Evolutionary conservation across 2,797 vertebrate genomes (phyloP), one percentile per base, ranked within the genome.

Genomic region (Rhyacichthys aspro): DNA sequence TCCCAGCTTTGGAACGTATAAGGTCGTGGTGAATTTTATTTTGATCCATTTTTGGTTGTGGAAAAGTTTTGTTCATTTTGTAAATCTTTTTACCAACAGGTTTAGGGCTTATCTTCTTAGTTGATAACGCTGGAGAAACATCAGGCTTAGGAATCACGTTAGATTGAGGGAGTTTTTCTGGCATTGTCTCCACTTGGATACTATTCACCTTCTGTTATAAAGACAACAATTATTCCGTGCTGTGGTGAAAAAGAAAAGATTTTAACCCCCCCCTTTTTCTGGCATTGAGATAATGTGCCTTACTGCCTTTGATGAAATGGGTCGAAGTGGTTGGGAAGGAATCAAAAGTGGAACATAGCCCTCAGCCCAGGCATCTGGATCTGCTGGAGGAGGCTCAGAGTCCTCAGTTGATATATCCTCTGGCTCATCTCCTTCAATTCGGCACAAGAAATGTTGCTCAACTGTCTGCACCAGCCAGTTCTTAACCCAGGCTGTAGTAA

Each of bases 341-440:
- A 19, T 10, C 12, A 76, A 39, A 49, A 90, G 38, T 0, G 91
- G 83, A 1, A 94, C 84, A 0, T 86, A 90, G 28, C 94, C 92
- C 73, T 85, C 80, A 0, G 92, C 90, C 93, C 94, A 95, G 37
- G 87, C 61, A 46, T 96, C 94, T 0, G 55, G 56, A 1, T 15
- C 0, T 1, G 79, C 37, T 0, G 90, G 67, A 7, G 16, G 0
- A 0, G 94, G 94, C 59, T 95, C 93, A 16, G 83, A 74, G 0
- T 95, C 93, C 71, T 94, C 92, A 1, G 67, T 81, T 87, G 57
- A 72, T 41, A 82, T 76, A 67, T 89, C 85, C 0, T 56, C 76
- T 0, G 62, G 59, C 3, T 12, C 47, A 6, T 95, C 93, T 1
- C 91, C 94, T 34, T 87, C 81, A 1, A 96, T 94, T 28, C 88